These are phyloP conservation scores for Dolichomitus sp. DNA, from an alignment of 2,888 invertebrate species.

Conservation along the genomic window DNA sequence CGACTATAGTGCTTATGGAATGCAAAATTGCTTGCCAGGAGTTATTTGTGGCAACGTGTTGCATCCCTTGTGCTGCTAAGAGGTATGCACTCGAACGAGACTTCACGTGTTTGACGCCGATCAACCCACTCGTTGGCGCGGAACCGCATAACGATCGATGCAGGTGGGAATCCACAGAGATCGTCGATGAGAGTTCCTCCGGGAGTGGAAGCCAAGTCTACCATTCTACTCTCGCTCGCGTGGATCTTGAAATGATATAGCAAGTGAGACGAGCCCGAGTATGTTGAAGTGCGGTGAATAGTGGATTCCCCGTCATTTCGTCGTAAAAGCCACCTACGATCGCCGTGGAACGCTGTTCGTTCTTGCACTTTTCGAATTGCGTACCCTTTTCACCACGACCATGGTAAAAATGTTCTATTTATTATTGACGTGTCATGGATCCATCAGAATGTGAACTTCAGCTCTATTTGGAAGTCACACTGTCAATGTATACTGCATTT, in stretches of 20 bases:
- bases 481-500: no score
- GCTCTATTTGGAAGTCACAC: no score
- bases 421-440: no score
- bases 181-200: constrained; percentile 26
- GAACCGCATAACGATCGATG: constrained; percentile 42
- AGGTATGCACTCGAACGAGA: constrained; percentile 29
- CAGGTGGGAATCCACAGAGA: constrained; percentile 9
- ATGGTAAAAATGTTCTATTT: no score
- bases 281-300: constrained; percentile 4
- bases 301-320: constrained; percentile 1
- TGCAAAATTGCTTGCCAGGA: not conserved
- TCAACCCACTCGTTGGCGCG: constrained; percentile 32
- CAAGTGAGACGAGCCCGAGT: constrained; percentile 24
- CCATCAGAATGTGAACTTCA: no score
- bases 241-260: constrained; percentile 26
- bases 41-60: constrained; percentile 55
- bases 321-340: constrained; percentile 7
- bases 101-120: constrained; percentile 42
- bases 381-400: not conserved
- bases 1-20: not conserved
- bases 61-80: constrained; percentile 17
- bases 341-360: not conserved
- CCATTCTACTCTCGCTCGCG: not conserved
- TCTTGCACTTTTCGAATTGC: not conserved
- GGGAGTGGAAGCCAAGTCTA: not conserved